Evolutionary conservation across 2,113 vertebrate species (phyloP).

Genomic region (Calidris pygmaea): DNA sequence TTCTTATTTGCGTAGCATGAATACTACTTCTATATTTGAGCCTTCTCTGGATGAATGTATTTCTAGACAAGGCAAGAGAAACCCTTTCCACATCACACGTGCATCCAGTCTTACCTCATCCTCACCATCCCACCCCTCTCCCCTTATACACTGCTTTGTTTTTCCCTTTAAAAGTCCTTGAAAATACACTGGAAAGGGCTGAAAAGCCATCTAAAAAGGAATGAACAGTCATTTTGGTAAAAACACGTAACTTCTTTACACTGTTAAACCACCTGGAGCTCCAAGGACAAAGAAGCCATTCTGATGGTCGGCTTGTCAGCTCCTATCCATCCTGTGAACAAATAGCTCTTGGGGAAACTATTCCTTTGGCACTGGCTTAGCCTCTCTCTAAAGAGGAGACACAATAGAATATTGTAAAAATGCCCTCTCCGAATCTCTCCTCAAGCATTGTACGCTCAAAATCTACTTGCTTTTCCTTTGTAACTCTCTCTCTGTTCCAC

Average conservation of each 20-base stretch:
- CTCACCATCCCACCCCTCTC: background rate
- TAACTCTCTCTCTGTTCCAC: background rate
- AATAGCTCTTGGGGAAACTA: slow-evolving; percentile 33
- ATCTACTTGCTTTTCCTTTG: slow-evolving; percentile 17
- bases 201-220: slow-evolving; percentile 29
- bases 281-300: slow-evolving; percentile 62
- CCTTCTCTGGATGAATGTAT: background rate
- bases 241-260: background rate
- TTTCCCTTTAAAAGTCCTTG: background rate
- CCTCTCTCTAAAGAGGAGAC: slow-evolving; percentile 18
- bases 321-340: slow-evolving; percentile 50
- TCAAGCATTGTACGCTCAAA: slow-evolving; percentile 41
- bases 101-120: background rate
- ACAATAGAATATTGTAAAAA: slow-evolving; percentile 48
- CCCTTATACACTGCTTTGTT: background rate
- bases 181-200: background rate
- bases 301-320: slow-evolving; percentile 53
- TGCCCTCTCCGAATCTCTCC: background rate
- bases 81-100: rapidly evolving
- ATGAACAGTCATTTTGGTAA: slow-evolving; percentile 43
- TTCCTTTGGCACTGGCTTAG: slow-evolving; percentile 30
- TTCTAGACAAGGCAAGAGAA: background rate
- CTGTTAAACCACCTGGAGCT: slow-evolving; percentile 51
- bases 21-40: background rate
- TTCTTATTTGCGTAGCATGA: background rate